Base-by-base conservation (phyloP, 2,888 invertebrate genomes). In the Mythimna albipuncta region DNA sequence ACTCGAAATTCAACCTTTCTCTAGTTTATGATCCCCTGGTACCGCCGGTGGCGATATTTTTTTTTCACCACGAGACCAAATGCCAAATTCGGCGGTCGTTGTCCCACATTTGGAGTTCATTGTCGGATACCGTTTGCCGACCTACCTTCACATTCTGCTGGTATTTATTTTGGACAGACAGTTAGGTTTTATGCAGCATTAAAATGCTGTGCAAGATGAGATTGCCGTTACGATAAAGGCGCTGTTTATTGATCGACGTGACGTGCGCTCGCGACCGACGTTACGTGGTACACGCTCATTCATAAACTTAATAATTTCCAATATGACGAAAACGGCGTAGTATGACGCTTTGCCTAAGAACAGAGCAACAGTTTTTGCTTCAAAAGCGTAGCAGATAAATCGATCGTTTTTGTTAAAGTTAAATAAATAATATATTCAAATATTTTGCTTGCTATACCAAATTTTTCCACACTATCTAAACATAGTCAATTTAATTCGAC, bases 111-210 rank as follows among this genome's bases (percentile, higher is more conserved):
- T 83, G 50, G 81, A 88, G 93, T 91, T 94, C 94, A 94, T 88
- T 93, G 94, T 84, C 93, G 92, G 88, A 75, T 95, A 95, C 95
- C 96, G 96, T 95, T 93, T 91, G 89, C 90, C 90, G 96, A 96
- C 96, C 96, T 95, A 96, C 95, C 95, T 95, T 93, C 92, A 95
- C 93, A 94, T 91, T 92, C 92, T 86, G 93, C 90, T 89, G 93
- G 91, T 90, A 93, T 93, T 93, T 93, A 92, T 93, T 93, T 93
- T 91, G 91, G 91, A 85, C 88, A 81, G 89, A 96, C 96, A 94
- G 96, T 95, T 95, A 96, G 91, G 85, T 93, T 94, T 93, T 93
- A 93, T 91, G 89, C 88, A 85, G 91, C 91, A 94, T 95, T 94
- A 94, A 94, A 93, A 94, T 94, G 93, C 93, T 91, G 88, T 84